A percentile compares a stretch with the other conserved stretches of the same genome.
Conservation (phyloP, 2,113 vertebrate genomes). For the Sigmodon hispidus region DNA sequence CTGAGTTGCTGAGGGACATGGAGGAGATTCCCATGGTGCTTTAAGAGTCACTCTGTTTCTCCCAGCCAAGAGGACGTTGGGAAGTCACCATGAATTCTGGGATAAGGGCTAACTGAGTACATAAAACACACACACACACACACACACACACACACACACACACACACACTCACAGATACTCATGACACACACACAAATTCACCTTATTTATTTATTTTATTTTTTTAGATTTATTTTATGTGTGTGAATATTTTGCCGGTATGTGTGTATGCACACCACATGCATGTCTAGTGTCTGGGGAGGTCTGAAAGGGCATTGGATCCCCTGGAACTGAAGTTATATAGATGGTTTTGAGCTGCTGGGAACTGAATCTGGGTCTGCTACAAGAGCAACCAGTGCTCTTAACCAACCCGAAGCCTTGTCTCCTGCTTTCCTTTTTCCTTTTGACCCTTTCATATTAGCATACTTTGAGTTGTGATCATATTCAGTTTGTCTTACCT, state of each 20-base stretch:
- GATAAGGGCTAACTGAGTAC: background rate
- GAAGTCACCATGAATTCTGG: background rate
- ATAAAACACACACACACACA: background rate
- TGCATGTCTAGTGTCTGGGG: background rate
- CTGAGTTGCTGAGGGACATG: background rate
- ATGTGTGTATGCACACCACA: background rate
- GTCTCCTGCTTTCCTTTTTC: background rate
- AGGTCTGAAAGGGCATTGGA: background rate
- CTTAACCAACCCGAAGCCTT: background rate
- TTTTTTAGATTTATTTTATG: background rate
- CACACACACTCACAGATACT: too few relatives aligned
- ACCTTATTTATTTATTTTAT: too few relatives aligned
- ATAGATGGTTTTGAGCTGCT: background rate
- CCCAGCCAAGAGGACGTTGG: background rate
- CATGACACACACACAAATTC: too few relatives aligned
- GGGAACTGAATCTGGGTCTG: background rate
- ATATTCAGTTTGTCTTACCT: background rate
- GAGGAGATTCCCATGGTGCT: background rate
- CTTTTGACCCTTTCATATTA: background rate
- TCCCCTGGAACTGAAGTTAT: background rate
- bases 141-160: background rate
- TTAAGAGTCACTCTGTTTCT: background rate
- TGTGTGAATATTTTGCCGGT: background rate
- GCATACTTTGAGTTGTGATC: background rate
- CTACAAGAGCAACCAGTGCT: background rate